Conservation (phyloP, 2,113 vertebrate species). For the Apistogramma diplotaenia region DNA sequence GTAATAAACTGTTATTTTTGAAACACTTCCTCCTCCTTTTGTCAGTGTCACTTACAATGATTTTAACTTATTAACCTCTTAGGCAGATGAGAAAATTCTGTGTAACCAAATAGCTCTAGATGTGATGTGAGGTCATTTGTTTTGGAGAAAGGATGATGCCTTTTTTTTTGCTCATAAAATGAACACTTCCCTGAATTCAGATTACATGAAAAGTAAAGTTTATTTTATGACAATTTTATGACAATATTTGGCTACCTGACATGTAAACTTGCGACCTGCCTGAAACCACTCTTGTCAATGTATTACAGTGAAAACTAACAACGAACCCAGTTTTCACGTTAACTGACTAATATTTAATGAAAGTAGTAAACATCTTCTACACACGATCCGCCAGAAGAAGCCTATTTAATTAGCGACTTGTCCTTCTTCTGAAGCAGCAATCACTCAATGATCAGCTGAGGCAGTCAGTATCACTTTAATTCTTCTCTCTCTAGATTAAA, state of each 20-base stretch:
- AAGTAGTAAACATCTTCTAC: neutral
- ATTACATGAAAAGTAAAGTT: neutral
- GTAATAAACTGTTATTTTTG: neutral
- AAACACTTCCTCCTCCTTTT: neutral
- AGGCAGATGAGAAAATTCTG: neutral
- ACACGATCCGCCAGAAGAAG: conserved; percentile 9
- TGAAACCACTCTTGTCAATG: neutral
- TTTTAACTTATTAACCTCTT: neutral
- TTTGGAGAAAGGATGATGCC: neutral
- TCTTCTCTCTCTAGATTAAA: conserved; percentile 23
- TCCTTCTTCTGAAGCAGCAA: neutral
- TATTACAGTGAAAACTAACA: neutral
- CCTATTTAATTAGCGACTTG: conserved; percentile 9
- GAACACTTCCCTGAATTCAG: neutral
- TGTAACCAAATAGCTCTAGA: neutral
- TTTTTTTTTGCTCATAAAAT: neutral
- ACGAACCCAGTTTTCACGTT: neutral
- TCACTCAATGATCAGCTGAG: neutral
- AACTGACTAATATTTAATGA: conserved; percentile 13
- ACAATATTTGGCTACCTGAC: neutral
- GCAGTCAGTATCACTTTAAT: neutral
- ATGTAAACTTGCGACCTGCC: neutral
- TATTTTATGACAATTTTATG: neutral
- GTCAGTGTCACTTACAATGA: neutral
- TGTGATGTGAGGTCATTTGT: neutral